phyloP scores from a whole-genome alignment of 2,888 invertebrate species.

The Antitype chi region DNA sequence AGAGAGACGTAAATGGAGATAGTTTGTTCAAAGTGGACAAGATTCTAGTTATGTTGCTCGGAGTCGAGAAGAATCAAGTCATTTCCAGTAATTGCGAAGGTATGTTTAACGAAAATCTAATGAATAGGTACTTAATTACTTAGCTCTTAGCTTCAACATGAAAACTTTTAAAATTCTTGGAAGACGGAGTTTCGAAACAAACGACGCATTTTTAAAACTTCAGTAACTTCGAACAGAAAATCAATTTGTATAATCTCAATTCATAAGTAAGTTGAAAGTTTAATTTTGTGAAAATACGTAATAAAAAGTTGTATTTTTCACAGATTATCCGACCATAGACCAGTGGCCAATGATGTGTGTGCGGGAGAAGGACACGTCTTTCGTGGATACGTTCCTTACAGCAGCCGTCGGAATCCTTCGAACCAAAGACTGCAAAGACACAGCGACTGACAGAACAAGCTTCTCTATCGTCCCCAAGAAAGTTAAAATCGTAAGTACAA shows the following conservation, averaged over 20 bases:
- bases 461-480: slow-evolving; percentile 94
- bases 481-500: slow-evolving; percentile 92
- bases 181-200: not conserved
- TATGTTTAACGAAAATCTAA: slow-evolving; percentile 71
- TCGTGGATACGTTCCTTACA: slow-evolving; percentile 95
- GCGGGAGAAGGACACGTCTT: slow-evolving; percentile 95
- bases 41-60: slow-evolving; percentile 95
- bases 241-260: slow-evolving; percentile 19
- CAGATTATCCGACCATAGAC: slow-evolving; percentile 93
- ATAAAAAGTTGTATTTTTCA: slow-evolving; percentile 47
- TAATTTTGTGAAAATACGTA: not conserved
- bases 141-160: not conserved
- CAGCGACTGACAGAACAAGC: slow-evolving; percentile 91
- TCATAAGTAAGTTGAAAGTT: not conserved
- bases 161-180: slow-evolving; percentile 8
- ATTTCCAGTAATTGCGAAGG: slow-evolving; percentile 93
- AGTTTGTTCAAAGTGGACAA: slow-evolving; percentile 92
- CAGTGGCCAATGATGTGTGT: slow-evolving; percentile 95
- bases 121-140: not conserved
- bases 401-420: slow-evolving; percentile 95
- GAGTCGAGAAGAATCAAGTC: slow-evolving; percentile 94
- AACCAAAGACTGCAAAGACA: slow-evolving; percentile 89
- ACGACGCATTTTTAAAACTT: slow-evolving; percentile 34
- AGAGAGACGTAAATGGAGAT: slow-evolving; percentile 89
- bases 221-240: slow-evolving; percentile 21